Percentiles rank a stretch among this genome's conserved stretches.
Evolutionary conservation across 2,113 vertebrate species (phyloP).

Genomic region (Sminthopsis crassicaudata): DNA sequence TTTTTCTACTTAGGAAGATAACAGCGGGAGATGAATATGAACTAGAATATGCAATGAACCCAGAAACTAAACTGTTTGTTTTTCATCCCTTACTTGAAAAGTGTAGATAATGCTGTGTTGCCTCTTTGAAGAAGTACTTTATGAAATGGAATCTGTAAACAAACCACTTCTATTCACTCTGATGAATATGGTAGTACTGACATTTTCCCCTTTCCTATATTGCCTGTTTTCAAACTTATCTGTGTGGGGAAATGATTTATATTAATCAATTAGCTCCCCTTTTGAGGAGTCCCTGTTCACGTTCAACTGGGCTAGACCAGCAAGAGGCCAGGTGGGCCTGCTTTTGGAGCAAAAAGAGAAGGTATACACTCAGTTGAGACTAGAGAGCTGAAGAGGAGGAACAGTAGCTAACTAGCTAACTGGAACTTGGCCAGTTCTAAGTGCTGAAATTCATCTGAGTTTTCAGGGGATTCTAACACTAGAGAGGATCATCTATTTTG

Average conservation of each 20-base stretch:
- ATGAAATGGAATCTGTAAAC: background rate
- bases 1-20: background rate
- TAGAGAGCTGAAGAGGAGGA: background rate
- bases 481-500: background rate
- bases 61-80: background rate
- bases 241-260: background rate
- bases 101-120: background rate
- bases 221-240: background rate
- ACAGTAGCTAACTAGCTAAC: no score
- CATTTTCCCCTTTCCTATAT: background rate
- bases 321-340: background rate
- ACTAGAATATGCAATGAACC: background rate
- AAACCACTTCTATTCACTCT: background rate
- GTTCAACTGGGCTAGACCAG: background rate
- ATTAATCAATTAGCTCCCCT: no score
- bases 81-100: background rate
- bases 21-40: background rate
- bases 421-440: background rate
- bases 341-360: background rate
- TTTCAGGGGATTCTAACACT: background rate
- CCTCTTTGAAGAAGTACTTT: background rate
- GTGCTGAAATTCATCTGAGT: background rate
- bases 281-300: background rate
- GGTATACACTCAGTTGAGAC: background rate
- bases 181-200: background rate